Base-by-base conservation (phyloP, 2,113 vertebrate genomes). In the Tilapia sparmanii region DNA sequence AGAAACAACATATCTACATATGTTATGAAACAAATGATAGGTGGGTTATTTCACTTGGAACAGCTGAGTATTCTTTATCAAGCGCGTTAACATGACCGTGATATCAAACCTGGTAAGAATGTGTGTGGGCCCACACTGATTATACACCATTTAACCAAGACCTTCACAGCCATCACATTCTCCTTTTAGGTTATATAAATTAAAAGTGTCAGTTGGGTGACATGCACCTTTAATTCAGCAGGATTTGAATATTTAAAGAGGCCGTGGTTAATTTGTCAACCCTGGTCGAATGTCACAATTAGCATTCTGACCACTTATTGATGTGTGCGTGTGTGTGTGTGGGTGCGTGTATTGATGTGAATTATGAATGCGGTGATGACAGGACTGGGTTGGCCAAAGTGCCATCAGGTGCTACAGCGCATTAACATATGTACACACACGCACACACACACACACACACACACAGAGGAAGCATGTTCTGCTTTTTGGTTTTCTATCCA, bases 301-400 rank as follows among this genome's bases (percentile, higher is more conserved):
- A 98, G 97, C 97, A 98, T 98, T 97, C 96, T 96, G 97, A 95
- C 95, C 95, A 93, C 94, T 96, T 98, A 98, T 98, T 97, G 97
- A 97, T 96, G 97, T 0, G 45, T 0, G 55, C 90, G 59, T 55
- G 80, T 83, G 42, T 78, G 88, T 85, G 91, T 76, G 50, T 42
- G 84, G 97, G 80, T 83, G 95, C 68, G 40, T 78, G 84, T 98
- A 97, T 98, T 94, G 97, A 98, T 95, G 95, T 96, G 96, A 97
- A 97, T 97, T 97, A 97, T 97, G 97, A 98, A 97, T 96, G 97
- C 84, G 59, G 87, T 40, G 81, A 83, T 26, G 53, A 84, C 83
- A 84, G 53, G 86, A 90, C 59, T 40, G 40, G 52, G 26, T 78
- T 61, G 78, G 95, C 93, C 94, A 87, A 95, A 61, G 95, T 94